Evolutionary conservation across 2,113 vertebrate species (phyloP), one percentile per base, ranked within the genome.

Genomic region (Hemicordylus capensis): DNA sequence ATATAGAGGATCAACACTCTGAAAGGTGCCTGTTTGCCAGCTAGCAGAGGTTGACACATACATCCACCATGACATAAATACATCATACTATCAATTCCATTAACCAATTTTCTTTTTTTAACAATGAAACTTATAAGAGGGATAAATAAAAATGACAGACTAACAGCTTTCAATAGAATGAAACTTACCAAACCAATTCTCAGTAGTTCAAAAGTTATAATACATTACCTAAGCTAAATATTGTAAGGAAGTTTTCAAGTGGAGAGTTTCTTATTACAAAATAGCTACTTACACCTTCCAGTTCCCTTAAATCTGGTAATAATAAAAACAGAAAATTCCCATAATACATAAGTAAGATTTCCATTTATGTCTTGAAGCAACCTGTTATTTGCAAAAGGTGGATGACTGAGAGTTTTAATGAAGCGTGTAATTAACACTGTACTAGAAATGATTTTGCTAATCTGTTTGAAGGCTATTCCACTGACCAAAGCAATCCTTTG

Each of bases 301-400:
- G 51, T 58, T 87, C 73, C 79, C 20, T 15, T 76, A 37, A 83
- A 39, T 80, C 14, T 87, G 70, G 46, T 34, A 89, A 26, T n/a
- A 89, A 87, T 79, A 88, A 72, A 87, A 80, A 73, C n/a, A 85
- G 39, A 84, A 84, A n/a, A 44, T 73, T 39, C 76, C 72, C 51
- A 22, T 37, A 37, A 82, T 54, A 10, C 73, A 39, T 37, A 70
- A 42, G 37, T 37, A 70, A 42, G 37, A 61, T 39, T 42, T 69
- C 17, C 28, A 37, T 42, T 19, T 34, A 34, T 37, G 48, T 8
- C 67, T 82, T 54, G 48, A 81, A 54, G 3, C 12, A 70, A 31
- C 34, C 34, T 58, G n/a, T 39, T 67, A 24, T 46, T 54, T 56
- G 48, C 31, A 44, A 67, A 6, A 77, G 63, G n/a, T 66, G 26